Base-by-base conservation (phyloP, 2,797 vertebrate species). In the Sebastolobus alascanus region DNA sequence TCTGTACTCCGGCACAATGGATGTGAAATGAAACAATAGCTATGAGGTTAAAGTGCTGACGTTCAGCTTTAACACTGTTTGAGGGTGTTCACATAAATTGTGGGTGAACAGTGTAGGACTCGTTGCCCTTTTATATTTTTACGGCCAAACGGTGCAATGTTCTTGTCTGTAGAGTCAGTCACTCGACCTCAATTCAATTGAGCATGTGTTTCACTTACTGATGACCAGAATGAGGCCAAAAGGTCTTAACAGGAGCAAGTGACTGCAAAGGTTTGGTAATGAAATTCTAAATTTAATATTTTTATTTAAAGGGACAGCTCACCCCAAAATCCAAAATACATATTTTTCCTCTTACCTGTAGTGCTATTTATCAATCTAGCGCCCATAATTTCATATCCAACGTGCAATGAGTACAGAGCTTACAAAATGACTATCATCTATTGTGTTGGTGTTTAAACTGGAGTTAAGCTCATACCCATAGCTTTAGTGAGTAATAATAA, bases 21-120 rank as follows among this genome's bases (percentile, higher is more conserved):
- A 72, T 75, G 59, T 73, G 40, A 76, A 84, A 68, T 74, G 40
- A 84, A 90, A 87, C 54, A 54, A 68, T 75, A 38, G 59, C 59
- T 77, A 1, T 37, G 22, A 74, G 75, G 77, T 60, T 29, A 68
- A 84, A 86, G 77, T 78, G 84, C 86, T 74, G 77, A 86, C 79
- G 82, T 78, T 71, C 71, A 79, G 75, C 75, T 75, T 72, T 63
- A 65, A 80, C 68, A 33, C 71, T 43, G 71, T 66, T 59, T 50
- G 54, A 76, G 75, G 63, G 43, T 55, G 64, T 77, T 76, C 77
- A 43, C 67, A 82, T 90, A 40, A 82, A 68, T 82, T 5, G 22
- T 68, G 29, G 68, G 20, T 55, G 77, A 80, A 56, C 77, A 71
- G 68, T 50, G 68, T 33, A 65, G 71, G 46, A 81, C 79, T 60